A percentile compares a stretch with the other conserved stretches of the same genome.
Evolutionary conservation across 2,888 invertebrate species (phyloP).

Genomic region (Biston stratarius): DNA sequence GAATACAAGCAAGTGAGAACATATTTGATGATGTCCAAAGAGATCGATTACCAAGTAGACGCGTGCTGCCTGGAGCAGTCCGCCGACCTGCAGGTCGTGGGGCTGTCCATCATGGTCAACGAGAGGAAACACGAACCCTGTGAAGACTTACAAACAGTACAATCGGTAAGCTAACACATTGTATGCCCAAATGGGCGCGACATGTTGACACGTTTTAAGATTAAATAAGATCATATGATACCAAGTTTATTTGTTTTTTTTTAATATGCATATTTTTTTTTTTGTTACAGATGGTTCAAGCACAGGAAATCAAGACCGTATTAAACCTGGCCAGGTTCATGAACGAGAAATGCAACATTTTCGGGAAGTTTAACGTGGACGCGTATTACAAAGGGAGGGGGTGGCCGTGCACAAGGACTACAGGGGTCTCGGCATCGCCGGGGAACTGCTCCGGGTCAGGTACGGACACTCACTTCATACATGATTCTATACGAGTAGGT

Average conservation of each 20-base stretch:
- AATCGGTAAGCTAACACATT: neutral
- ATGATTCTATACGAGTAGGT: neutral
- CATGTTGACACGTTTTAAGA: neutral
- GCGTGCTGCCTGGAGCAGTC: slow-evolving; percentile 4
- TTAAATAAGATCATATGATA: no score
- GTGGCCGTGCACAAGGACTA: neutral
- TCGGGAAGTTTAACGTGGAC: neutral
- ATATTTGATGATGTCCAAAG: neutral
- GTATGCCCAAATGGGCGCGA: no score
- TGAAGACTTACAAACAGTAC: neutral
- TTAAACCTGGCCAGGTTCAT: neutral
- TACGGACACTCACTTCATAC: neutral
- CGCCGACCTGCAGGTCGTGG: neutral
- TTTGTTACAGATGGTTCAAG: slow-evolving; percentile 1
- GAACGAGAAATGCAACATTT: neutral
- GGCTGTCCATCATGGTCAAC: neutral
- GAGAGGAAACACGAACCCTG: neutral
- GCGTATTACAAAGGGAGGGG: slow-evolving; percentile 1
- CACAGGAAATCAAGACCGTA: slow-evolving; percentile 6
- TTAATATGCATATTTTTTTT: no score
- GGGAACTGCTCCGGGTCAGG: slow-evolving; percentile 4
- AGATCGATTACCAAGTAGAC: neutral
- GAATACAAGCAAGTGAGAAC: neutral
- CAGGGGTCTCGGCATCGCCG: slow-evolving; percentile 7
- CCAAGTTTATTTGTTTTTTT: no score